Percentiles rank a stretch among this genome's conserved stretches.
Conservation (phyloP, 2,797 vertebrate species). For the Sciurus carolinensis region DNA sequence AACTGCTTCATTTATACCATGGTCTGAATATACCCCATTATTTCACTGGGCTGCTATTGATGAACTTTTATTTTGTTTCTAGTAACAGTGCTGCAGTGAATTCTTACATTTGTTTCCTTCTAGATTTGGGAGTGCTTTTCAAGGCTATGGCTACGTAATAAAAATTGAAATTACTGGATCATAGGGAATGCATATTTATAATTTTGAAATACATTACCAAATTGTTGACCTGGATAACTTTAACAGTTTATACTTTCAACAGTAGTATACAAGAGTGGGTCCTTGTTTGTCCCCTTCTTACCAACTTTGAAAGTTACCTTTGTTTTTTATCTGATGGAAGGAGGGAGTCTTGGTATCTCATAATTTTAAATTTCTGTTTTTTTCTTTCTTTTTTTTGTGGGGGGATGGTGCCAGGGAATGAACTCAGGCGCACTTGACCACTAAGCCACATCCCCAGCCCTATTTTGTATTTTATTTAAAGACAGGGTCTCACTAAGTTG, state of each 20-base stretch:
- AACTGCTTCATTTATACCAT: not conserved
- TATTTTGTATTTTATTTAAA: too few relatives aligned
- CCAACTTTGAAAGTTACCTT: not conserved
- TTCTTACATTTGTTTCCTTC: not conserved
- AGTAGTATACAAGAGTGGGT: not conserved
- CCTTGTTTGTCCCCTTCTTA: not conserved
- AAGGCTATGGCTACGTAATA: not conserved
- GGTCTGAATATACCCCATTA: not conserved
- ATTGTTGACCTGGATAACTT: not conserved
- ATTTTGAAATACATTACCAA: conserved; percentile 18
- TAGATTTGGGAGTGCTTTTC: not conserved
- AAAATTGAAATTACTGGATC: not conserved
- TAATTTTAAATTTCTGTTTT: not conserved
- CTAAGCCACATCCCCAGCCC: too few relatives aligned
- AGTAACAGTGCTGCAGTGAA: not conserved
- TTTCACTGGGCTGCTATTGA: not conserved
- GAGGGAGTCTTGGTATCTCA: not conserved
- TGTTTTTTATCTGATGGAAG: not conserved
- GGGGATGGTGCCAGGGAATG: too few relatives aligned
- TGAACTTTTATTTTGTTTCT: not conserved
- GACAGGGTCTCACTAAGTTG: too few relatives aligned
- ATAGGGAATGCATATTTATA: not conserved
- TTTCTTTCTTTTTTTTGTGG: not conserved
- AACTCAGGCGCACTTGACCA: too few relatives aligned
- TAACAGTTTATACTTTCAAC: not conserved